Evolutionary conservation across 2,113 vertebrate genomes (phyloP).

Genomic region (Sorex araneus): DNA sequence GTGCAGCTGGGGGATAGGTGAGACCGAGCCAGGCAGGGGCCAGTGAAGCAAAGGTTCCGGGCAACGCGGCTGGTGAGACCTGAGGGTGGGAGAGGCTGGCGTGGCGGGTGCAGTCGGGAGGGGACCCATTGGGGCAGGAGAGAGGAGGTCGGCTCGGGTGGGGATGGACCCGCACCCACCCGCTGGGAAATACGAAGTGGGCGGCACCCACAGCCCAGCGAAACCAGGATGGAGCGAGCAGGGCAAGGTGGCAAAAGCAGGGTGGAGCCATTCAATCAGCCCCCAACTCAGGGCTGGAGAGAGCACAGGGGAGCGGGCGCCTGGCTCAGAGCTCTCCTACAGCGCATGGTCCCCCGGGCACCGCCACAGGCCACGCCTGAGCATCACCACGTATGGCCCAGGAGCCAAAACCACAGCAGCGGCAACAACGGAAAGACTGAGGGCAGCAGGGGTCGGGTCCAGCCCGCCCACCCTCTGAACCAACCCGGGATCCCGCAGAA

Average conservation of each 20-base stretch:
- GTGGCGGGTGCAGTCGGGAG: accelerated
- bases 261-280: too few relatives aligned
- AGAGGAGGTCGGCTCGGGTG: too few relatives aligned
- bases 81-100: neutral
- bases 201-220: neutral
- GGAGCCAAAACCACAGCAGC: too few relatives aligned
- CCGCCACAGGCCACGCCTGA: too few relatives aligned
- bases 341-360: too few relatives aligned
- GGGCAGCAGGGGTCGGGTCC: neutral
- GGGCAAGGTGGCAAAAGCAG: neutral
- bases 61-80: neutral
- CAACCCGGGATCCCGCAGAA: neutral
- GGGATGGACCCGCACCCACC: neutral
- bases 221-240: neutral
- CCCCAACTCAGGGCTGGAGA: neutral
- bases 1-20: neutral
- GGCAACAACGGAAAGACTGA: too few relatives aligned
- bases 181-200: accelerated
- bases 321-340: too few relatives aligned
- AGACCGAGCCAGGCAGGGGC: neutral
- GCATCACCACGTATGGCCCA: too few relatives aligned
- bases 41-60: accelerated
- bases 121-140: neutral
- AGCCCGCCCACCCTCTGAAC: neutral
- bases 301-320: too few relatives aligned